Evolutionary conservation across 2,888 invertebrate species (phyloP).

Genomic region (Agrenia bidenticulata): DNA sequence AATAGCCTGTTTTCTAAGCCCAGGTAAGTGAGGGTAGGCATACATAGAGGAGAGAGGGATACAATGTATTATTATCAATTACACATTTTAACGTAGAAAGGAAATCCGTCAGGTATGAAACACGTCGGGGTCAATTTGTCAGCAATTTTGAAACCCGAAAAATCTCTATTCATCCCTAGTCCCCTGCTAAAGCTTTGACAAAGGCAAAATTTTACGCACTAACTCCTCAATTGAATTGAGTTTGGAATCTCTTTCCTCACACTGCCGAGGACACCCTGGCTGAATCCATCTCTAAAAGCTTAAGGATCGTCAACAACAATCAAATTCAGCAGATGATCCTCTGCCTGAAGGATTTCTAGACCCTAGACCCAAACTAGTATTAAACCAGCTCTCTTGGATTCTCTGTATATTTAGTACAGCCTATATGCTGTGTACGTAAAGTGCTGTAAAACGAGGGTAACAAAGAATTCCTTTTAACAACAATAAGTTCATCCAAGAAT

Average conservation of each 20-base stretch:
- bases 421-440: not conserved
- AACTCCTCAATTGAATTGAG: conserved; percentile 24
- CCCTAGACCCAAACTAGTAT: too few relatives aligned
- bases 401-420: too few relatives aligned
- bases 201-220: conserved; percentile 29
- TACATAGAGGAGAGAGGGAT: too few relatives aligned
- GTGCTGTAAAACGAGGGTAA: not conserved
- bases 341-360: too few relatives aligned
- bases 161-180: conserved; percentile 26
- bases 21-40: conserved; percentile 6
- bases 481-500: conserved; percentile 5
- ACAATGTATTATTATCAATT: conserved; percentile 14
- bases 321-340: conserved; percentile 7
- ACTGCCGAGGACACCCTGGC: conserved; percentile 24
- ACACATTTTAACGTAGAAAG: conserved; percentile 10
- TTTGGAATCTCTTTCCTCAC: conserved; percentile 10
- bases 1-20: not conserved
- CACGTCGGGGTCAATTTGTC: conserved; percentile 36
- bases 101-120: conserved; percentile 13
- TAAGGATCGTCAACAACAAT: conserved; percentile 11
- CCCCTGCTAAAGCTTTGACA: conserved; percentile 25
- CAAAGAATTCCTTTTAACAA: conserved; percentile 2
- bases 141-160: conserved; percentile 30
- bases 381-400: too few relatives aligned
- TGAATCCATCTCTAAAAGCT: conserved; percentile 11